Percentiles rank a stretch among this genome's conserved stretches.
These are phyloP conservation scores for Tiphia femorata DNA, from an alignment of 2,888 invertebrate species.

Conservation along the genomic window DNA sequence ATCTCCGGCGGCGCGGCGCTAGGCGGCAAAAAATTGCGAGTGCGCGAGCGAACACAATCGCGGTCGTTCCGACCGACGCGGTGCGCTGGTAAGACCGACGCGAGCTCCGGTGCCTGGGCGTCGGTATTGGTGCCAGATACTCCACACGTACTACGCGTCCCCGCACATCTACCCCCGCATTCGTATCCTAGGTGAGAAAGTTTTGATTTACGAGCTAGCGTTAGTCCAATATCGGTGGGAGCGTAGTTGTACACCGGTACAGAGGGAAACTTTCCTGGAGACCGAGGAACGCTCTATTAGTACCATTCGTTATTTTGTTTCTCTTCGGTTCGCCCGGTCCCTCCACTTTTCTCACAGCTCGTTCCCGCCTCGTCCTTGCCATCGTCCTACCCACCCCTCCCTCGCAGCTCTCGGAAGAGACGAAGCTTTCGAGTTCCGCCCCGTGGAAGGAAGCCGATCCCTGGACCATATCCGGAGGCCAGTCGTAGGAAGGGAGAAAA, in stretches of 20 bases:
- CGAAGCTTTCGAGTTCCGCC: slow-evolving; percentile 28
- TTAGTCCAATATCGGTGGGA: slow-evolving; percentile 30
- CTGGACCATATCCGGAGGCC: slow-evolving; percentile 47
- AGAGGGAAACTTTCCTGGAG: slow-evolving; percentile 39
- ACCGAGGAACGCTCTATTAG: slow-evolving; percentile 52
- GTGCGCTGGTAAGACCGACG: too few relatives aligned
- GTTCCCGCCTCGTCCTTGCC: not conserved
- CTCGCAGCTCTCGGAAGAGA: slow-evolving; percentile 28
- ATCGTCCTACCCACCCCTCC: not conserved
- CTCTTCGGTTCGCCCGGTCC: slow-evolving; percentile 9
- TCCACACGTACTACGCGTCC: too few relatives aligned
- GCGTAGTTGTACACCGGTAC: slow-evolving; percentile 5
- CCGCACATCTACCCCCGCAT: not conserved
- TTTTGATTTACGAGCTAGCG: slow-evolving; percentile 47
- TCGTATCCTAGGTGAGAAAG: slow-evolving; percentile 45
- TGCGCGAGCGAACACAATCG: too few relatives aligned
- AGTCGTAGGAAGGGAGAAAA: slow-evolving; percentile 35
- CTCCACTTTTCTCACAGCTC: not conserved
- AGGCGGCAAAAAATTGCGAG: too few relatives aligned
- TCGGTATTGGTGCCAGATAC: too few relatives aligned
- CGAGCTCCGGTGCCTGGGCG: too few relatives aligned
- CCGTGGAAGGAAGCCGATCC: slow-evolving; percentile 25
- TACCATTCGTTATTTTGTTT: slow-evolving; percentile 55
- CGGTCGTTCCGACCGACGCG: too few relatives aligned
- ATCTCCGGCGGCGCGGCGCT: too few relatives aligned